Base-by-base conservation (phyloP, 1,140 invertebrate species). In the silkworm (Bombyx mori) region DNA sequence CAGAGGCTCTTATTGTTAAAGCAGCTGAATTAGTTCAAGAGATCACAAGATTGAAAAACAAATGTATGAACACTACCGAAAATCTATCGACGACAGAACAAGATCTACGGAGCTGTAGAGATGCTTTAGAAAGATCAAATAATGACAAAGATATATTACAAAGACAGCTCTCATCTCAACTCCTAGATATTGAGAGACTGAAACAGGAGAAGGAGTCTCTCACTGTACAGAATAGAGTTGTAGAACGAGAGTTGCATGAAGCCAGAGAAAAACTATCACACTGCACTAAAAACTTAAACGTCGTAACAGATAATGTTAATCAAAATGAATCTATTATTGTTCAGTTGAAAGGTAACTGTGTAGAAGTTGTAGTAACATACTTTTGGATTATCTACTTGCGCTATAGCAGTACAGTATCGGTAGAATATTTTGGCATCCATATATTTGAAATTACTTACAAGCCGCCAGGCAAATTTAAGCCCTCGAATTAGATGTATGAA, bases 11-110 rank as follows among this genome's bases (percentile, higher is more conserved):
- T 5, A 89, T 94, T 6, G 91, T 92, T 42, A 92, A 94, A 74
- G 91, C 92, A 9, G 89, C 92, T 8, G 93, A 94, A 77, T 79
- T 94, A 6, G 92, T 94, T 18, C 91, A 94, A 73, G 92, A 92
- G 69, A 83, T 88, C 50, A 87, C 90, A 12, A 81, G 90, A 54
- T 74, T 90, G 22, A 90, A 89, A 70, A 89, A 88, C 8, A 91
- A 89, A 82, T 88, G 83, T 57, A 81, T 88, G 57, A 91, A 89
- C 58, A 88, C 91, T 9, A 90, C 89, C 42, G 91, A 92, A 66
- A 91, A 90, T 55, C 4, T 94, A 50, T 86, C 90, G 2, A 89
- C 88, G 0, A 84, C 91, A 0, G 92, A 94, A 77, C 86, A 91
- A 60, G 93, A 94, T 65, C 82, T 93, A 8, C 82, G 91, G 63